Evolutionary conservation across 2,888 invertebrate species (phyloP).

Genomic region (Callyntrura guangdongensis): DNA sequence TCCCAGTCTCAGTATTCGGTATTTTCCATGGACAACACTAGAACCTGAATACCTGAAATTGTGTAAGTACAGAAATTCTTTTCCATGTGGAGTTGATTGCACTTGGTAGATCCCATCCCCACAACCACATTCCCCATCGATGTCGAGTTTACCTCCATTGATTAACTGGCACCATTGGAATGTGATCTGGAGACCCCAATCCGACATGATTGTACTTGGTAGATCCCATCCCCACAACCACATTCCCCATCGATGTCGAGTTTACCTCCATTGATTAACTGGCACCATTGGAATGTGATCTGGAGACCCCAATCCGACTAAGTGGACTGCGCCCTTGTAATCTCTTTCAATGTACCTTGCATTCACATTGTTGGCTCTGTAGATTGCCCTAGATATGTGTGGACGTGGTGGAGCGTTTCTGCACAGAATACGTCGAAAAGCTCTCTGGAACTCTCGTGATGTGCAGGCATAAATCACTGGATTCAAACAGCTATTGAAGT

Average conservation of each 20-base stretch:
- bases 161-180: slow-evolving; percentile 79
- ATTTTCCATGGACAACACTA: neutral
- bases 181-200: slow-evolving; percentile 36
- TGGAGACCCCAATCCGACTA: slow-evolving; percentile 38
- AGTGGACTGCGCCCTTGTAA: slow-evolving; percentile 73
- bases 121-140: neutral
- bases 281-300: slow-evolving; percentile 78
- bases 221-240: neutral
- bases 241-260: neutral
- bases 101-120: too few species aligned
- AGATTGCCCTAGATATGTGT: slow-evolving; percentile 83
- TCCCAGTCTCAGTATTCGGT: too few species aligned
- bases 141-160: slow-evolving; percentile 69
- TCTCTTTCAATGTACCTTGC: slow-evolving; percentile 81
- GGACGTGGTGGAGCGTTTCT: slow-evolving; percentile 85
- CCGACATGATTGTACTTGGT: slow-evolving; percentile 15
- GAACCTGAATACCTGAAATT: neutral
- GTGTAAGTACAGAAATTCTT: neutral
- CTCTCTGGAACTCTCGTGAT: slow-evolving; percentile 87
- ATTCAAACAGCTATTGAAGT: slow-evolving; percentile 90
- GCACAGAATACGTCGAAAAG: slow-evolving; percentile 87
- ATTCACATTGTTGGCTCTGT: slow-evolving; percentile 81
- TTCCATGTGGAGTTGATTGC: neutral
- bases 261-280: slow-evolving; percentile 77
- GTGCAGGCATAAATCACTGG: slow-evolving; percentile 89